Percentiles rank a stretch among this genome's conserved stretches.
Conservation (phyloP, 2,797 vertebrate genomes). For the Botia almorhae region DNA sequence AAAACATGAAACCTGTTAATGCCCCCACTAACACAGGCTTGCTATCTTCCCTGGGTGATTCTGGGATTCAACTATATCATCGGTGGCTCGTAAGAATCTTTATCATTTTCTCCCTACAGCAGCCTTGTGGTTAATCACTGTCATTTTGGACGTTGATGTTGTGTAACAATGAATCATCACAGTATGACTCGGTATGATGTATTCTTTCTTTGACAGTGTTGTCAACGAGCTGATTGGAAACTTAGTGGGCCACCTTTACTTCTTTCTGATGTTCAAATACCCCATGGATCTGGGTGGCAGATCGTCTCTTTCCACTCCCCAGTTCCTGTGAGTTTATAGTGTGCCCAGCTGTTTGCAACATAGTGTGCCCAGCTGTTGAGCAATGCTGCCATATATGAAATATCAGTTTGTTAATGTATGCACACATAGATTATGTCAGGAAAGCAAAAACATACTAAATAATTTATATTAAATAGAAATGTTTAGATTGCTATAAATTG, state of each 20-base stretch:
- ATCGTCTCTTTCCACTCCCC: conserved; percentile 90
- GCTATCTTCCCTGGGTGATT: conserved; percentile 98
- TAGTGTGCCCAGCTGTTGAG: neutral
- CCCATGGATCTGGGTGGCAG: conserved; percentile 96
- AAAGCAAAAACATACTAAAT: neutral
- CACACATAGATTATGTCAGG: neutral
- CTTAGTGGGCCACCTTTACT: conserved; percentile 97
- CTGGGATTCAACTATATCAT: conserved; percentile 98
- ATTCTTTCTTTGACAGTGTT: conserved; percentile 76
- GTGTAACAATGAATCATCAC: neutral
- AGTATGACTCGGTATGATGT: conserved; percentile 4
- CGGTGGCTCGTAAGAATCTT: conserved; percentile 91
- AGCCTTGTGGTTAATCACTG: neutral
- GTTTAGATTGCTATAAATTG: neutral
- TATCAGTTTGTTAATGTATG: neutral
- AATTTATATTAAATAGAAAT: neutral
- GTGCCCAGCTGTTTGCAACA: neutral
- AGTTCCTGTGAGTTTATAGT: conserved; percentile 87
- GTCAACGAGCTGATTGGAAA: conserved; percentile 96
- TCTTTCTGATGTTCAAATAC: conserved; percentile 99
- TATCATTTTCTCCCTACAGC: neutral
- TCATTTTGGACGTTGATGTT: neutral
- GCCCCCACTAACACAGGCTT: conserved; percentile 80
- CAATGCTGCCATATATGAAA: neutral
- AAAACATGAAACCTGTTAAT: conserved; percentile 28